Conservation (phyloP, 2,888 invertebrate genomes). For the Harpalus rufipes region DNA sequence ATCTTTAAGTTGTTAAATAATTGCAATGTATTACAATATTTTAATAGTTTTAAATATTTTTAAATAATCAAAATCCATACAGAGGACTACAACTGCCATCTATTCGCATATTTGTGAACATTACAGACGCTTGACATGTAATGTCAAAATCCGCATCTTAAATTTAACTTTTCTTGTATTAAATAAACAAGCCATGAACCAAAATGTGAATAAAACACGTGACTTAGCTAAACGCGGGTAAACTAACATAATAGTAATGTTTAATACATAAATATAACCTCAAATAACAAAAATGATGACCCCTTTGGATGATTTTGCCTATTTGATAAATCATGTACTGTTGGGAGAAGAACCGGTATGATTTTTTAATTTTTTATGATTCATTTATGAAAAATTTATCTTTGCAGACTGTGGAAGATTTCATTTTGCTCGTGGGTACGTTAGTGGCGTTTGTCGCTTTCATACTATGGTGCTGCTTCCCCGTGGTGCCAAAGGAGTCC, state of each 20-base stretch:
- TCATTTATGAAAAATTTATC: not conserved
- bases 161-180: slow-evolving; percentile 19
- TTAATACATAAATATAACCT: slow-evolving; percentile 60
- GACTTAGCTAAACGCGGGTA: slow-evolving; percentile 43
- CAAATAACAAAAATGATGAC: slow-evolving; percentile 76
- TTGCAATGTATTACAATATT: not conserved
- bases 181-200: slow-evolving; percentile 9
- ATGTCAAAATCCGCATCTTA: slow-evolving; percentile 56
- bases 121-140: slow-evolving; percentile 50
- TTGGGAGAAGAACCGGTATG: slow-evolving; percentile 82
- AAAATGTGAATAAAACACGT: slow-evolving; percentile 53
- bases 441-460: slow-evolving; percentile 83
- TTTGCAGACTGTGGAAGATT: slow-evolving; percentile 81
- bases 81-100: not conserved
- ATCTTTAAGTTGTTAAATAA: not conserved
- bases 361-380: not conserved
- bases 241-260: slow-evolving; percentile 56
- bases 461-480: slow-evolving; percentile 83
- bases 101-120: not conserved
- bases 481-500: slow-evolving; percentile 76
- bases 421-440: slow-evolving; percentile 81
- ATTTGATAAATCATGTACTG: slow-evolving; percentile 81
- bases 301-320: slow-evolving; percentile 81
- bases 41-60: not conserved
- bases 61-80: not conserved